Evolutionary conservation across 2,113 vertebrate species (phyloP).

Genomic region (Erpornis zantholeuca): DNA sequence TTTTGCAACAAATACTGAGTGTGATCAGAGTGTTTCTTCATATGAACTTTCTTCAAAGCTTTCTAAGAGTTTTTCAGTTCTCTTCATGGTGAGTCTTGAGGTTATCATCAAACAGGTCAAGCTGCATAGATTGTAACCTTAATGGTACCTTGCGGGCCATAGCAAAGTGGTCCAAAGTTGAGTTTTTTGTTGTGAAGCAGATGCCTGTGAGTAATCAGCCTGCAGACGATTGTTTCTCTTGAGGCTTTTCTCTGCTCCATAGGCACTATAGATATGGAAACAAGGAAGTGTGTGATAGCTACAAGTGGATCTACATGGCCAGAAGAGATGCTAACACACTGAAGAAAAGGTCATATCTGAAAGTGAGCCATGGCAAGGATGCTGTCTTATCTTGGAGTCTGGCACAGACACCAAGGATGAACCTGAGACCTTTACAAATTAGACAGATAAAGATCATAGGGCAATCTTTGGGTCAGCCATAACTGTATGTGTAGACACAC

Average conservation of each 20-base stretch:
- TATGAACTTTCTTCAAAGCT: background rate
- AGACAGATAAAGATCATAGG: background rate
- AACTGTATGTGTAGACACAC: background rate
- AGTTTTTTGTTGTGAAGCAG: background rate
- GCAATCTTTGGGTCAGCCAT: background rate
- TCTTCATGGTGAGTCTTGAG: background rate
- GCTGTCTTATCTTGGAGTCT: background rate
- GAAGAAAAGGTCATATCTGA: background rate
- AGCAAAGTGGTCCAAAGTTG: background rate
- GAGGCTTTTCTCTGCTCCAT: background rate
- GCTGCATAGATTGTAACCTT: background rate
- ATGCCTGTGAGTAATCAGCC: background rate
- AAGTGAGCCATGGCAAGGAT: background rate
- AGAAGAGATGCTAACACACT: background rate
- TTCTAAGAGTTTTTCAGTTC: background rate
- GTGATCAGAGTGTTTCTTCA: background rate
- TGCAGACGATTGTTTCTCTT: background rate
- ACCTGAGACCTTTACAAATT: background rate
- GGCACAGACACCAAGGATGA: background rate
- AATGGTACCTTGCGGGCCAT: background rate
- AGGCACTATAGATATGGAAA: background rate
- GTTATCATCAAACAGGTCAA: background rate
- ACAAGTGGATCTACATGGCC: background rate
- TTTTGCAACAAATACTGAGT: background rate
- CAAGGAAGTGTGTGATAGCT: background rate